These are phyloP conservation scores for Leptinotarsa undecemlineata DNA, from an alignment of 1,140 invertebrate genomes.

Conservation along the genomic window DNA sequence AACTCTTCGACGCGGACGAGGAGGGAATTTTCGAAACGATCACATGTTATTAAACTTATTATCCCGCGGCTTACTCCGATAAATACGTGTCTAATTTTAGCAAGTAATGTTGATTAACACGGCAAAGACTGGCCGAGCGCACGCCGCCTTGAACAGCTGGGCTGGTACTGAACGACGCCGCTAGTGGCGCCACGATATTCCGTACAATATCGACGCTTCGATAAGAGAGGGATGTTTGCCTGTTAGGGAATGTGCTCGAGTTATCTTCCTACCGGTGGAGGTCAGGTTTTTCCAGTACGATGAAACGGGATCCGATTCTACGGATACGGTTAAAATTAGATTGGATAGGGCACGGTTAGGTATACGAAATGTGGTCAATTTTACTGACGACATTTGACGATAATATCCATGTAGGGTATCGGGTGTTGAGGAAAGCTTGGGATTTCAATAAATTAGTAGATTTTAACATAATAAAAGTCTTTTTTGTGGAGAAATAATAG, in stretches of 20 bases:
- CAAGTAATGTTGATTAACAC: constrained; percentile 26
- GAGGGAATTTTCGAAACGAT: not conserved
- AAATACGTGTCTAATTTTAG: constrained; percentile 10
- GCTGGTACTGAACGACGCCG: constrained; percentile 35
- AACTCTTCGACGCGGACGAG: not conserved
- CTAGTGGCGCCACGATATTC: constrained; percentile 29
- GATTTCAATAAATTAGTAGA: too few relatives aligned
- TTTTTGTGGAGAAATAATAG: too few relatives aligned
- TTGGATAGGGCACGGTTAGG: not conserved
- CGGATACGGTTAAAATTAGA: not conserved
- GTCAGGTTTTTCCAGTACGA: constrained; percentile 26
- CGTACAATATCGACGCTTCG: constrained; percentile 25
- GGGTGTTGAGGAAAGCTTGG: too few relatives aligned
- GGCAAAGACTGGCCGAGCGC: constrained; percentile 24
- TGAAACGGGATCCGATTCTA: not conserved
- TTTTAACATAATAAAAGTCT: too few relatives aligned
- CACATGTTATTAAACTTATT: constrained; percentile 15
- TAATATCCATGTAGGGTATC: too few relatives aligned
- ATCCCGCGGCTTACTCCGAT: not conserved
- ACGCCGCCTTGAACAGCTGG: constrained; percentile 34
- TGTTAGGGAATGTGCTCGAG: constrained; percentile 21
- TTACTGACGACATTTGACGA: too few relatives aligned
- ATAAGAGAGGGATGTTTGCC: constrained; percentile 23
- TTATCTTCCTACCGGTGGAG: constrained; percentile 20
- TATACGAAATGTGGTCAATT: too few relatives aligned